A percentile compares a stretch with the other conserved stretches of the same genome.
Conservation (phyloP, 2,797 vertebrate species). For the Lagorchestes hirsutus region DNA sequence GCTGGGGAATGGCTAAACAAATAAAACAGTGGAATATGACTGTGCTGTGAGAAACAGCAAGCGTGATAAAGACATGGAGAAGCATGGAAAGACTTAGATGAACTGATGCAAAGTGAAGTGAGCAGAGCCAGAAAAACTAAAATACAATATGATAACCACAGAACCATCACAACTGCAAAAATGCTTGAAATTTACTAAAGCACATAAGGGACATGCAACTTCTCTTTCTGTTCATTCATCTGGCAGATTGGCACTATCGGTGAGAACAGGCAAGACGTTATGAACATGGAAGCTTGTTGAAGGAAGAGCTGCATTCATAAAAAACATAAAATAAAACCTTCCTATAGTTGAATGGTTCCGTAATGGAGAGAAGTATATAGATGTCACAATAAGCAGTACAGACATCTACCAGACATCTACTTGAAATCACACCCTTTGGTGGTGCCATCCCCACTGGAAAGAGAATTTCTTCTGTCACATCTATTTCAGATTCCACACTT, state of each 20-base stretch:
- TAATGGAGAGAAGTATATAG: slow-evolving; percentile 91
- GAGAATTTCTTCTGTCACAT: slow-evolving; percentile 92
- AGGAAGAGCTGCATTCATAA: slow-evolving; percentile 97
- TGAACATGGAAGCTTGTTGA: slow-evolving; percentile 97
- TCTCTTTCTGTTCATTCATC: slow-evolving; percentile 96
- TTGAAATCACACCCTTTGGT: slow-evolving; percentile 91
- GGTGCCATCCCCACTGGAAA: slow-evolving; percentile 89
- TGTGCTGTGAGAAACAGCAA: not conserved
- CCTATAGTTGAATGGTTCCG: slow-evolving; percentile 96
- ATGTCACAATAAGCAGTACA: slow-evolving; percentile 88
- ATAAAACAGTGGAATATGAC: not conserved
- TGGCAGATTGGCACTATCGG: slow-evolving; percentile 95
- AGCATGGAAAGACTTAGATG: not conserved
- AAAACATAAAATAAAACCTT: slow-evolving; percentile 97
- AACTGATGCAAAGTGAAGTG: not conserved
- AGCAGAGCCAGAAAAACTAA: not conserved
- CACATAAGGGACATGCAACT: slow-evolving; percentile 93
- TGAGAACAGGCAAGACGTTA: slow-evolving; percentile 96
- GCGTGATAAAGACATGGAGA: not conserved
- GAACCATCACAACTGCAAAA: slow-evolving; percentile 84
- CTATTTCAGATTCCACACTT: slow-evolving; percentile 91
- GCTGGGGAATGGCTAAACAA: not conserved
- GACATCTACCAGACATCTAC: slow-evolving; percentile 91
- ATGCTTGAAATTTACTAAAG: slow-evolving; percentile 94
- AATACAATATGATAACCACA: not conserved